Base-by-base conservation (phyloP, 2,113 vertebrate genomes). In the Anolis sagrei region DNA sequence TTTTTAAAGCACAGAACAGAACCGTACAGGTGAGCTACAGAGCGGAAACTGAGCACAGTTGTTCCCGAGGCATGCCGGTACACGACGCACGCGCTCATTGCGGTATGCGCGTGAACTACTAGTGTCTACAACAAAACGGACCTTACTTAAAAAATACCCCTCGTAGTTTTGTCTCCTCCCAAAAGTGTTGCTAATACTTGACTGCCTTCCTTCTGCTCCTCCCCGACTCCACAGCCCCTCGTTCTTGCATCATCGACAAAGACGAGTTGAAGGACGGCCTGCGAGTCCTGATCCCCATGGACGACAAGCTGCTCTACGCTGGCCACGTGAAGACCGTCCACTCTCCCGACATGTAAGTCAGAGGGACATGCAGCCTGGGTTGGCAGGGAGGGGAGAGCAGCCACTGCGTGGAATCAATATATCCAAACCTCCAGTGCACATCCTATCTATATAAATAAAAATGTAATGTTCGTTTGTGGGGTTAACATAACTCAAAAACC, bases 281-380 rank as follows among this genome's bases (percentile, higher is more conserved):
- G 70, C 93, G 98, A 5, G 98, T 99, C 88, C 96, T 99, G 91
- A 99, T 99, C 89, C 99, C 99, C 54, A 98, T 99, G 99, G 99
- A 99, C n/a, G 99, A 99, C 95, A 99, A 99, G 88, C 97, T 99
- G 68, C 97, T 99, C 61, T 99, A 99, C 0, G 98, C 99, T 0
- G 99, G 99, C 1, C 98, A 99, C 0, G 98, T 99, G 89, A 98
- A 98, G 95, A 99, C 98, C 0, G 98, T 99, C 51, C 99, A 99
- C 95, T 99, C 98, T 3, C 98, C 99, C 0, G 98, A 99, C 96
- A 99, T 99, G 99, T 99, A 96, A 99, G 98, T 44, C 95, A 36
- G 13, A 82, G 61, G 25, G 1, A 1, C 16, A 13, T 44, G 19
- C 21, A 2, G 8, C 16, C 4, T 25, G 3, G 2, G 16, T 29